Evolutionary conservation across 2,888 invertebrate species (phyloP), one percentile per base, ranked within the genome.

Genomic region (Cryptophagus acutangulus): DNA sequence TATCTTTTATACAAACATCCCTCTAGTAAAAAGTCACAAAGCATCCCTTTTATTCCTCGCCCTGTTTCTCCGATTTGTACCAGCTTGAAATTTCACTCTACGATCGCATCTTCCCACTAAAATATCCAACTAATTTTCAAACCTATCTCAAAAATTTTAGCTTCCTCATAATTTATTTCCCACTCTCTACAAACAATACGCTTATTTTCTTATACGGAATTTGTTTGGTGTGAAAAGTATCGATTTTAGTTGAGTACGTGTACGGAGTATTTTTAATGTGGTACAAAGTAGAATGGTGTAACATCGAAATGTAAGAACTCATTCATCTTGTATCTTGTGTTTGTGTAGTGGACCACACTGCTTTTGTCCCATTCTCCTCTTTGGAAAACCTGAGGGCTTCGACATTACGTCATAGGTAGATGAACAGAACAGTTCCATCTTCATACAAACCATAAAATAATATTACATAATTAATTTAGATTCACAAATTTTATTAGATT

Each of bases 301-400:
- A 20, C 24, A 20, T 20, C 24, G n/a, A 20, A 20, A 57, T 58
- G 54, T 54, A 52, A 55, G 56, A 57, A 55, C 64, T 58, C 63
- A 65, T 65, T 63, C 63, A 65, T 64, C 64, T 65, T 63, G 44
- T 53, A 58, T 61, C 63, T 64, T 65, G 61, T 65, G 58, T 65
- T 65, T 65, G 65, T 65, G 63, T 65, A 65, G 62, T 63, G 65
- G 64, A 65, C 65, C 65, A 64, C 62, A 63, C 62, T 49, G 58
- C 61, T 57, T 52, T 65, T 65, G 63, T 65, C 49, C 45, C 45
- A 45, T 41, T 38, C 49, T 43, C 41, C 38, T 20, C 24, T 20
- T n/a, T 20, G 24, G 24, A n/a, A 8, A 20, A n/a, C n/a, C n/a
- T n/a, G n/a, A n/a, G 48, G 50, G 35, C 20, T 20, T 13, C n/a